Evolutionary conservation across 2,797 vertebrate species (phyloP), one percentile per base, ranked within the genome.

Genomic region (Phrynocephalus guinanensis): DNA sequence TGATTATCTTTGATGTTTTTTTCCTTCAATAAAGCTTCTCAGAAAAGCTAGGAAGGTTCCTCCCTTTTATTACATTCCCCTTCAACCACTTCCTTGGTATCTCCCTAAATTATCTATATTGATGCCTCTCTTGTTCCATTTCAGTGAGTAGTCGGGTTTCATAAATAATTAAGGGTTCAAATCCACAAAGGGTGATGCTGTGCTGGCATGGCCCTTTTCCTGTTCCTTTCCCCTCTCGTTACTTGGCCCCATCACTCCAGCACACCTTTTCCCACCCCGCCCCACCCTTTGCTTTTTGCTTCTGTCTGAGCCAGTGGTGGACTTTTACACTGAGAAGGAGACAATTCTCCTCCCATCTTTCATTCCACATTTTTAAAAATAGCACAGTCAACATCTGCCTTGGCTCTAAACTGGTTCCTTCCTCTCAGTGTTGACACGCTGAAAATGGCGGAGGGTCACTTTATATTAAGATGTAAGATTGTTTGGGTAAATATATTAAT

Each of bases 331-430:
- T 3, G 68, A 3, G 75, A 13, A 70, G 20, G 33, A 38, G 50
- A 56, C 38, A n/a, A 26, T 8, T 15, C 15, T 44, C 22, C 38
- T 3, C 38, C 22, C 38, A n/a, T 20, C 56, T 71, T 71, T 11
- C n/a, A 1, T 78, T 30, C 26, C 22, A 1, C 48, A 24, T 18
- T 38, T 56, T 10, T 38, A 70, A 16, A 70, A 38, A 24, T 26
- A 56, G 22, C 15, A 71, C 66, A 71, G 38, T 84, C 50, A 52
- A 86, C 28, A 82, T 38, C 30, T 87, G 71, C 13, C 70, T 79
- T 24, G 26, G 16, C 81, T 11, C 81, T 87, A 73, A 86, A 79
- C 33, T 79, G 1, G 86, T 76, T 91, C 79, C 22, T 90, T 63
- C 80, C 81, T 90, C 48, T 72, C 44, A 22, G 18, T 52, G 68